Base-by-base conservation (phyloP, 2,113 vertebrate species). In the Sapayoa aenigma region DNA sequence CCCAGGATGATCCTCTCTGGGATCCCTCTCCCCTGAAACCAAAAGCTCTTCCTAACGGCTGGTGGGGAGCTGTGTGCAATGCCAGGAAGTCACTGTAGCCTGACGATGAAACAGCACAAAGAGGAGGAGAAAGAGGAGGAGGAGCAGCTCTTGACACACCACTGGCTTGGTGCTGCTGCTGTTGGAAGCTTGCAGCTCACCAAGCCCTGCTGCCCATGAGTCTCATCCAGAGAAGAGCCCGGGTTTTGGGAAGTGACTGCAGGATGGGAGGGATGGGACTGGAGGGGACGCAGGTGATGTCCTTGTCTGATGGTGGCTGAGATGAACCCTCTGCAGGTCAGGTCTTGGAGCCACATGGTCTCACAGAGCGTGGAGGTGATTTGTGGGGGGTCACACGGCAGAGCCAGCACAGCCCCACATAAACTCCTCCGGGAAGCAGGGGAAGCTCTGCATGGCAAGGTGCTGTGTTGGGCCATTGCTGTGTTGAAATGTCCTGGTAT, bases 31-130 rank as follows among this genome's bases (percentile, higher is more conserved):
- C 11, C 30, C 60, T 55, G 66, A 73, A 84, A 95, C 31, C 49
- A 93, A 73, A 23, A 67, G 76, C 30, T 89, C 77, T 87, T 84
- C 52, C 25, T 68, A 78, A 80, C 4, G 2, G 47, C 16, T 60
- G 82, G 14, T 9, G 59, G 86, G 75, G 50, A 84, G 58, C 66
- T 89, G 85, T 33, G 69, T 39, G 93, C 80, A 95, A 89, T 0
- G 4, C 35, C 88, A 97, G 96, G 96, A 97, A 97, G 94, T 84
- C 23, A 4, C 73, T 62, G 66, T 14, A 71, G 85, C 39, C 66
- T 71, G 52, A 75, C 44, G 6, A 20, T 71, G 90, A 96, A 39
- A 74, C 47, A 44, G 9, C 37, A 22, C 0, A 15, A 60, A 53
- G 65, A 79, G 76, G 81, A 81, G 76, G 37, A 81, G 66, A n/a